phyloP scores from a whole-genome alignment of 2,113 vertebrate species.

The Gymnarchus niloticus region DNA sequence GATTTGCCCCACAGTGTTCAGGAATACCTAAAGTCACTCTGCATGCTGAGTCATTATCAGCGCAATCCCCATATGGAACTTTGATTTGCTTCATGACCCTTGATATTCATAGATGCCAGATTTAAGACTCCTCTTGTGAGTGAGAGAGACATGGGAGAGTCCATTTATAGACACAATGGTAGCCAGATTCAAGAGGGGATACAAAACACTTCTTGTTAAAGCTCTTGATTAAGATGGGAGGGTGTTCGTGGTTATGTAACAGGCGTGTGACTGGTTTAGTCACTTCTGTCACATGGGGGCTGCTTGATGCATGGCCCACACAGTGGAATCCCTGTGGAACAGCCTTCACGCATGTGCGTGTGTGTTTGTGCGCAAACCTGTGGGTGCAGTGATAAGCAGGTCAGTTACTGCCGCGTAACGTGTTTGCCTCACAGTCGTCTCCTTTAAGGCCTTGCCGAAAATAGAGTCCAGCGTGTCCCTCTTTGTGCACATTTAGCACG shows the following conservation, averaged over 20 bases:
- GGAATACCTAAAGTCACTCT: neutral
- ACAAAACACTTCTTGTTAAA: neutral
- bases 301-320: constrained; percentile 18
- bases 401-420: neutral
- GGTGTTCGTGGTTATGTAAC: constrained; percentile 20
- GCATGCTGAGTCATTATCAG: neutral
- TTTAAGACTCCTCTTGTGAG: neutral
- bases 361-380: neutral
- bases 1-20: neutral
- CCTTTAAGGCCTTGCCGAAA: neutral
- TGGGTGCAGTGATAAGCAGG: neutral
- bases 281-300: constrained; percentile 31
- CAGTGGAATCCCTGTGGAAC: constrained; percentile 11
- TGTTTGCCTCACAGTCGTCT: neutral
- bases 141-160: neutral
- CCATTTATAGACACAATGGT: neutral
- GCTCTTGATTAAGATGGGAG: neutral
- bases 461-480: neutral
- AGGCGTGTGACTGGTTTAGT: constrained; percentile 31
- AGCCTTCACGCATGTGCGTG: constrained; percentile 13
- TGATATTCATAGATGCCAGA: neutral
- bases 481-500: neutral
- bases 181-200: neutral
- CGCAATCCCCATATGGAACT: neutral
- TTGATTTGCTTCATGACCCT: neutral